Evolutionary conservation across 2,888 invertebrate genomes (phyloP), one percentile per base, ranked within the genome.

Genomic region (Lordiphosa fenestrarum): DNA sequence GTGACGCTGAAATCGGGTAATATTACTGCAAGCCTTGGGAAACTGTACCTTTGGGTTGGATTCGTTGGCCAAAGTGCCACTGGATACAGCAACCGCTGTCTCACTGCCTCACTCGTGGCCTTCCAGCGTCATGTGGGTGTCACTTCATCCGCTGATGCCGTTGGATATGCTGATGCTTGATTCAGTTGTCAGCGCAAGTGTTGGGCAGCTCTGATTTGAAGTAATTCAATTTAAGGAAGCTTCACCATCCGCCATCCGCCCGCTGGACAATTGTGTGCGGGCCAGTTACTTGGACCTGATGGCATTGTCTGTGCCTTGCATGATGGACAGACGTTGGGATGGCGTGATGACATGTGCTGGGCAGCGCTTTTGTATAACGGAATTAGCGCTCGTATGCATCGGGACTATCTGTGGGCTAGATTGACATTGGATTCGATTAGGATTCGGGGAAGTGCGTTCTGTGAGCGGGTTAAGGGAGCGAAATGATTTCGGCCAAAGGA

Each of bases 401-500:
- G 21, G 48, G 59, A 44, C 46, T 52, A 63, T 55, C 56, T 54
- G 36, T n/a, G 37, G 35, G 49, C 19, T 19, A 44, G 15, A 40
- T 57, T 55, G 53, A 40, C 36, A 23, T 47, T 15, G 47, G 53
- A 42, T 53, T 48, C 36, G 37, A 58, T 42, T 55, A 15, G 40
- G 46, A 46, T 63, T 62, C 49, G 49, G 42, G 49, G 44, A 36
- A 65, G 56, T 66, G 66, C 66, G 66, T 56, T 65, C 65, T 65
- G 49, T 38, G 51, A 42, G 33, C 58, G 61, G 30, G 58, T 52
- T 42, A 37, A 19, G 10, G 9, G 6, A 35, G 35, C 41, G 12
- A 30, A 53, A 21, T 6, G 30, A 6, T 23, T 51, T 51, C 13
- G 51, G 30, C 30, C 30, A 30, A 30, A 30, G 9, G 30, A 30